Evolutionary conservation across 2,113 vertebrate genomes (phyloP).

Genomic region (Hyaena hyaena): DNA sequence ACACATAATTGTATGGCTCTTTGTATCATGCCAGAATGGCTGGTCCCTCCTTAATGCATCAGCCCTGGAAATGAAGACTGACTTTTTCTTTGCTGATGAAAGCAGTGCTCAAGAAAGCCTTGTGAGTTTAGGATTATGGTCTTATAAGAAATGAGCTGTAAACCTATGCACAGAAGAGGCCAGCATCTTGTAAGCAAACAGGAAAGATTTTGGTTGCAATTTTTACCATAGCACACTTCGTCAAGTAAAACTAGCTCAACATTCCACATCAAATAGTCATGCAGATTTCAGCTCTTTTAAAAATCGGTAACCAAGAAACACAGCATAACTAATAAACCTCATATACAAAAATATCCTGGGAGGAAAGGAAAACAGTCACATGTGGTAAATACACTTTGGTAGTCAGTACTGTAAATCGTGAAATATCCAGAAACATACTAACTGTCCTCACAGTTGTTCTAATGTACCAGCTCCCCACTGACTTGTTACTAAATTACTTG

Average conservation of each 20-base stretch:
- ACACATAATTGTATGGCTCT: not conserved
- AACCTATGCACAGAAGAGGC: not conserved
- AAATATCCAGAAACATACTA: slow-evolving; percentile 72
- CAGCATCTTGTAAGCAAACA: not conserved
- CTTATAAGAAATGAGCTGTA: not conserved
- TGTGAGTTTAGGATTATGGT: not conserved
- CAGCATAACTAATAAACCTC: slow-evolving; percentile 50
- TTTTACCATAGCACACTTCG: slow-evolving; percentile 32
- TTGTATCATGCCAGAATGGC: not conserved
- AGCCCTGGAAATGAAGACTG: not conserved
- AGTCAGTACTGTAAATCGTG: slow-evolving; percentile 54
- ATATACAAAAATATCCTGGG: slow-evolving; percentile 64
- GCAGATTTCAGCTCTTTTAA: slow-evolving; percentile 50
- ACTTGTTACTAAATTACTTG: slow-evolving; percentile 66
- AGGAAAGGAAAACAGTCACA: slow-evolving; percentile 47
- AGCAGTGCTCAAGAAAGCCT: not conserved
- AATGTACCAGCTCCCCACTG: slow-evolving; percentile 56
- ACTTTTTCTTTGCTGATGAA: slow-evolving; percentile 20
- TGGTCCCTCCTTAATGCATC: not conserved
- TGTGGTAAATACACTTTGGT: slow-evolving; percentile 32
- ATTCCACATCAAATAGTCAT: slow-evolving; percentile 25
- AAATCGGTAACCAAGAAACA: slow-evolving; percentile 62
- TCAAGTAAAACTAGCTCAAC: slow-evolving; percentile 21
- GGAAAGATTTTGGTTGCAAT: not conserved
- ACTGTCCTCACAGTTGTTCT: slow-evolving; percentile 56